Evolutionary conservation across 2,888 invertebrate genomes (phyloP), one percentile per base, ranked within the genome.

Genomic region (Notocelia uddmanniana): DNA sequence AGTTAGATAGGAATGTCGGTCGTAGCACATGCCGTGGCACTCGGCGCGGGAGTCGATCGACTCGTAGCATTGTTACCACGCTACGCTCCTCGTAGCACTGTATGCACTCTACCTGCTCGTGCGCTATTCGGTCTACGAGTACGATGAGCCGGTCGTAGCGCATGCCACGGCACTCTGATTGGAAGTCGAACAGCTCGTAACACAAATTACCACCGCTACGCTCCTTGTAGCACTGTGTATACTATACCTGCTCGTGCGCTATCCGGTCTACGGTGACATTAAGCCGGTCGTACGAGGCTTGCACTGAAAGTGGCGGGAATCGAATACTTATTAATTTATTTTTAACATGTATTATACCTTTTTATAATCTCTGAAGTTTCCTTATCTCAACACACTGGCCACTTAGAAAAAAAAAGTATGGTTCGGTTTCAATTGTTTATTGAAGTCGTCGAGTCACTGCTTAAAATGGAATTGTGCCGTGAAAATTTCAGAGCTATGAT

Each of bases 1-100:
- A 8, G 5, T 31, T 34, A 10, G 6, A 18, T 18, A n/a, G 73
- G 97, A 96, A 21, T 99, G 94, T 19, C 98, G 94, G 87, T 99
- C 97, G 98, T 99, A 99, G 64, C 98, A 95, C 98, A 99, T 97
- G 83, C 97, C 97, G 37, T 97, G 95, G 85, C 99, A 99, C 91
- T 99, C 99, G 1, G 97, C 95, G 93, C 99, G 99, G 90, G 99
- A 99, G 93, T 99, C 99, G 34, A 34, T 2, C 34, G 34, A 11
- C 34, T 34, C 34, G n/a, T n/a, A n/a, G n/a, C n/a, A n/a, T n/a
- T n/a, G 11, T 10, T 11, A 34, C 34, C 11, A 34, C 21, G 19
- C 52, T 52, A 52, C 52, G 52, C 52, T 18, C n/a, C n/a, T n/a
- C 19, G 18, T 50, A 18, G 50, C n/a, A 18, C 52, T 3, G 9